Evolutionary conservation across 1,140 invertebrate genomes (phyloP).

Genomic region (Hyposmocoma kahamanoa): DNA sequence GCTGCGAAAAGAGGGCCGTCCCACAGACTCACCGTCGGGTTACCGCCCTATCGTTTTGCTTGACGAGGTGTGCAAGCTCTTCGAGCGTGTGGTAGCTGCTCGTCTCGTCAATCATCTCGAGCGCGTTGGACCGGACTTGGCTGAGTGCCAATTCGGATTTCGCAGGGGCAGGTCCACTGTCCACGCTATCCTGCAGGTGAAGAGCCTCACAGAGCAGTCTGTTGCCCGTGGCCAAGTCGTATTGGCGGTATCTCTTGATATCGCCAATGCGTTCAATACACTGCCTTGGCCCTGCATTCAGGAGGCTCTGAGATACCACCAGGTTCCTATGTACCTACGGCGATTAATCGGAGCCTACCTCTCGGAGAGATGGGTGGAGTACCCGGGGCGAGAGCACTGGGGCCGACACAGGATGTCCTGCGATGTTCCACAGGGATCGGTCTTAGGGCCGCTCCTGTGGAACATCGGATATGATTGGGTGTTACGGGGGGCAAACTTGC

Average conservation of each 20-base stretch:
- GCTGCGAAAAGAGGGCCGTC: slow-evolving; percentile 11
- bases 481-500: too few species aligned
- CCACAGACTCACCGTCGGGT: slow-evolving; percentile 11
- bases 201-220: background rate
- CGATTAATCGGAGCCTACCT: slow-evolving; percentile 2
- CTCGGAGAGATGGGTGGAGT: too few species aligned
- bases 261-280: too few species aligned
- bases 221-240: background rate
- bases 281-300: slow-evolving; percentile 6
- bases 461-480: too few species aligned
- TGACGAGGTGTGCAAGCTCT: slow-evolving; percentile 15
- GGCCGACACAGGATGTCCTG: too few species aligned
- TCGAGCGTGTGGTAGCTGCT: slow-evolving; percentile 6
- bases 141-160: slow-evolving; percentile 15
- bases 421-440: too few species aligned
- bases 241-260: too few species aligned
- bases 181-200: background rate
- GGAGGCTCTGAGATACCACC: slow-evolving; percentile 10
- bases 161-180: too few species aligned
- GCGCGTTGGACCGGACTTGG: slow-evolving; percentile 12
- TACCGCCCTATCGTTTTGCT: too few species aligned
- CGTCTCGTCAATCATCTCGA: slow-evolving; percentile 11
- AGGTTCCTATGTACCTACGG: slow-evolving; percentile 9
- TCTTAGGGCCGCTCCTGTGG: too few species aligned
- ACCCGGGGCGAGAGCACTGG: too few species aligned